Evolutionary conservation across 2,888 invertebrate species (phyloP).

Genomic region (Melanophora roralis): DNA sequence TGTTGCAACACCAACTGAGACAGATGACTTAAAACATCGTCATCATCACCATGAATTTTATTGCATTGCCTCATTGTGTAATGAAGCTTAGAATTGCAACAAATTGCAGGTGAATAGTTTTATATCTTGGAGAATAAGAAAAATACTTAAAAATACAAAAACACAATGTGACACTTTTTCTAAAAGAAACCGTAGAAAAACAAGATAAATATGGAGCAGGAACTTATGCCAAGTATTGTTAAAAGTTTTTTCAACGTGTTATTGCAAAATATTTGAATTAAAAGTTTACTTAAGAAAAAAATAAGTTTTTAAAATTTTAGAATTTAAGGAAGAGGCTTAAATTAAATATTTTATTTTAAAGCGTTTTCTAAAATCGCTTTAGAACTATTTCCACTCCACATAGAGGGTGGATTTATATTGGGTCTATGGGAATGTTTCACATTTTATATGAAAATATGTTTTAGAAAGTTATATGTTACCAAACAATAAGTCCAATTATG

Average conservation of each 20-base stretch:
- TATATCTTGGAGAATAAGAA: conserved; percentile 17
- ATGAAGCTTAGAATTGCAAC: conserved; percentile 64
- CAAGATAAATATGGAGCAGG: conserved; percentile 28
- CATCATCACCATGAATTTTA: conserved; percentile 9
- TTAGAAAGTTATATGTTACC: too few species aligned
- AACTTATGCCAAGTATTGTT: conserved; percentile 41
- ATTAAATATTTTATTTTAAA: too few species aligned
- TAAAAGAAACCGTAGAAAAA: conserved; percentile 15
- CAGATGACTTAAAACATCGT: background rate
- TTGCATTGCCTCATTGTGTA: conserved; percentile 51
- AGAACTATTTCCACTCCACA: too few species aligned
- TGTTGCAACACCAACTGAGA: background rate
- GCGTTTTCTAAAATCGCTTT: too few species aligned
- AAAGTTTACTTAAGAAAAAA: background rate
- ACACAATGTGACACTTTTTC: conserved; percentile 54
- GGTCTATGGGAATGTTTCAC: too few species aligned
- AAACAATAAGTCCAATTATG: too few species aligned
- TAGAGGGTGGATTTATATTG: too few species aligned
- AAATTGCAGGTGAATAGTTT: conserved; percentile 65
- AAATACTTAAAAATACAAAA: background rate
- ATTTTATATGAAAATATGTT: too few species aligned
- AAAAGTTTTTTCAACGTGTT: conserved; percentile 29
- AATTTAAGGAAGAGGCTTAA: too few species aligned
- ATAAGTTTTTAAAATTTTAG: background rate
- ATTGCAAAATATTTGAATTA: background rate